Conservation (phyloP, 2,113 vertebrate species). For the Haemorhous mexicanus region DNA sequence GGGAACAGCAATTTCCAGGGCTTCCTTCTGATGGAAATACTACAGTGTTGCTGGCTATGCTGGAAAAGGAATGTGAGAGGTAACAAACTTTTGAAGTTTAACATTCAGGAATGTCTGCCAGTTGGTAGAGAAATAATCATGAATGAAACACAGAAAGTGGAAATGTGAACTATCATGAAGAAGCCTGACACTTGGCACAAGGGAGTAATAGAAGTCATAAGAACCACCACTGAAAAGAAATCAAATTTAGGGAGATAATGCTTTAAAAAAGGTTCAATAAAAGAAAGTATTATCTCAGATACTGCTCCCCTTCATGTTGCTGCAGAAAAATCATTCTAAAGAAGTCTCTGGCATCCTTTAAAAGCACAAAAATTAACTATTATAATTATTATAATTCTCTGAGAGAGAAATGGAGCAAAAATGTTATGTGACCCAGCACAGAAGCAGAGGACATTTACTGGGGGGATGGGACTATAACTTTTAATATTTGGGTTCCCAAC, state of each 20-base stretch:
- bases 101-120: neutral
- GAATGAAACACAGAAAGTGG: neutral
- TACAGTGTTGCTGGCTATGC: neutral
- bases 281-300: neutral
- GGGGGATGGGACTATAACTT: neutral
- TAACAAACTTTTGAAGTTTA: neutral
- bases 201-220: neutral
- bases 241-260: neutral
- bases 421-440: neutral
- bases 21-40: neutral
- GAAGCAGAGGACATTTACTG: neutral
- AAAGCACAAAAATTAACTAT: neutral
- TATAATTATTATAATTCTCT: neutral
- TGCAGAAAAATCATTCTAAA: neutral
- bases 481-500: neutral
- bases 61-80: neutral
- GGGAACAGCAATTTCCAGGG: neutral
- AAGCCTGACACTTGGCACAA: neutral
- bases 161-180: neutral
- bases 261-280: neutral
- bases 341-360: neutral
- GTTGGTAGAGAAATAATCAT: neutral
- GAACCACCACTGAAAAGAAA: neutral
- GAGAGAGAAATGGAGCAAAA: neutral
- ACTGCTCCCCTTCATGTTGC: neutral